phyloP scores from a whole-genome alignment of 2,888 invertebrate species.

The Acanthoscelides obtectus region DNA sequence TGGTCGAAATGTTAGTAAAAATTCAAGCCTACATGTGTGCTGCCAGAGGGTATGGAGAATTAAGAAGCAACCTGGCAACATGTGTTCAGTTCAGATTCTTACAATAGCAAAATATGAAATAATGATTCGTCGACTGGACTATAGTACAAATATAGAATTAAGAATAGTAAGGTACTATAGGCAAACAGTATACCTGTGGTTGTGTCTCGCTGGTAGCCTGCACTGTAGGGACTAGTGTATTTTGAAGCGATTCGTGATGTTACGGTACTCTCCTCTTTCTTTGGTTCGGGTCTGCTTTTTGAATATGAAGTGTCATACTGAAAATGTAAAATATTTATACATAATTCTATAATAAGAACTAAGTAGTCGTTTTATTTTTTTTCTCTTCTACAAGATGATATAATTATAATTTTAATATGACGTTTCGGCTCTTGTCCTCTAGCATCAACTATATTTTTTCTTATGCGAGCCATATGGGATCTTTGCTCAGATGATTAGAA shows the following conservation, averaged over 20 bases:
- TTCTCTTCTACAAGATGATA: too few species aligned
- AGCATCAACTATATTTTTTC: too few species aligned
- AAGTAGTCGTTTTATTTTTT: too few species aligned
- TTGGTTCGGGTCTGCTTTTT: conserved; percentile 32
- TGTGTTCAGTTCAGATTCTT: not conserved
- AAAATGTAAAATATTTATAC: conserved; percentile 17
- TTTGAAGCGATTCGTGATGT: conserved; percentile 34
- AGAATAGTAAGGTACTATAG: not conserved
- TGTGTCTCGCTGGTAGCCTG: conserved; percentile 35
- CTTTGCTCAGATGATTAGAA: too few species aligned
- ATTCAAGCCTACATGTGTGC: too few species aligned
- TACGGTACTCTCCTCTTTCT: conserved; percentile 35
- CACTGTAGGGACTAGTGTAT: conserved; percentile 34
- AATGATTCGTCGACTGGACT: not conserved
- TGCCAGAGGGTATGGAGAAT: too few species aligned
- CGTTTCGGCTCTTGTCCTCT: too few species aligned
- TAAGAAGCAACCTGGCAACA: not conserved
- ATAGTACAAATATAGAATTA: not conserved
- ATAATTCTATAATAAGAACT: too few species aligned
- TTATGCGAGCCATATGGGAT: too few species aligned
- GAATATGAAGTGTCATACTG: conserved; percentile 40
- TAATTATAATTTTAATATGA: too few species aligned
- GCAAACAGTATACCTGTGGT: conserved; percentile 13
- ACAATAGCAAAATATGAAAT: not conserved
- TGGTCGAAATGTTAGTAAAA: too few species aligned